Base-by-base conservation (phyloP, 2,113 vertebrate genomes). In the Bubo scandiacus region DNA sequence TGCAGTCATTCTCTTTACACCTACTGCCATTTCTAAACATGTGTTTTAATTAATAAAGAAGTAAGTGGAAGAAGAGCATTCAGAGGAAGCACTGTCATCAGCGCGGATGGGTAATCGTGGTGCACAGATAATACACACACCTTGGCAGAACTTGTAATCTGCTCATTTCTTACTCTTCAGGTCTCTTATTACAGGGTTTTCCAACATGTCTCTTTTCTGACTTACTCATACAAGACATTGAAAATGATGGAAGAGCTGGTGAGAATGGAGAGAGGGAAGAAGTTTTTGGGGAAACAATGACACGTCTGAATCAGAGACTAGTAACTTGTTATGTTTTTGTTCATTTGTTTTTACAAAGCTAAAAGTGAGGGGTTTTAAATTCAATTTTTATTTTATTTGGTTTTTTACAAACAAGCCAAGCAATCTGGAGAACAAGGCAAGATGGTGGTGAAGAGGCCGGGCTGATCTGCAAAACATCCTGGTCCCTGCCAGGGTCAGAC, bases 41-140 rank as follows among this genome's bases (percentile, higher is more conserved):
- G 8, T 30, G 32, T 54, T 75, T 79, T 75, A 73, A 85, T 55
- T 87, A 87, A 77, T n/a, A 16, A 85, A 79, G 65, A 70, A 61
- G 26, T 15, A 43, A 87, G 54, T 2, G 5, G 62, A 72, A 63
- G 57, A 55, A 32, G 10, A 86, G 43, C 52, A 55, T 14, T 32
- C 78, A 71, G 52, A 71, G 87, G 57, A 62, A 85, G n/a, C 3
- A 4, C 36, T 73, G 72, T 27, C 45, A 15, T 58, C 54, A 51
- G 25, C 0, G 0, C 26, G 38, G 51, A 12, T 10, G 22, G 15
- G 70, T 63, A 79, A 81, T 58, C 0, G 0, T 11, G 66, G 66
- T n/a, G 26, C 38, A 49, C 57, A 59, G 43, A 30, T 16, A 38
- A 29, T 5, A 19, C 22, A 58, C 1, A 0, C 30, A 34, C 51